Evolutionary conservation across 35 echinoderm and acorn worm species (phyloP).

Genomic region (Nesometra sesokonis): DNA sequence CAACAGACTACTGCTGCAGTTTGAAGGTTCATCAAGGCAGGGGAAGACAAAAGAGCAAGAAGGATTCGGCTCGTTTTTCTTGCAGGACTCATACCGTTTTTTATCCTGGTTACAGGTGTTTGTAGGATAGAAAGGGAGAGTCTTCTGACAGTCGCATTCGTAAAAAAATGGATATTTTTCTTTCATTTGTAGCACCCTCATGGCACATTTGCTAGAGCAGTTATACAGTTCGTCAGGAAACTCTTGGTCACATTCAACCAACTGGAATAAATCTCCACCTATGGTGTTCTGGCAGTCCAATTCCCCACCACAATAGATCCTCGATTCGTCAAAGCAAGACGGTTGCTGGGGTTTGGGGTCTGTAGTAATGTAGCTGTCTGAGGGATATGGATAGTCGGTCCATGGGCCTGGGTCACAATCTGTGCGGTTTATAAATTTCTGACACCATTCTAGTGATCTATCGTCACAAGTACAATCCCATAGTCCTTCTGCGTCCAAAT

Average conservation of each 20-base stretch:
- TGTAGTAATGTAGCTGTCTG: no score
- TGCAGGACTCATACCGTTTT: neutral
- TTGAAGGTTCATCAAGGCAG: neutral
- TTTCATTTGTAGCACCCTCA: neutral
- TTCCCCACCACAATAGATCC: neutral
- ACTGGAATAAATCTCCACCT: neutral
- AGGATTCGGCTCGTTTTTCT: neutral
- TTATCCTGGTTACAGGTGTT: neutral
- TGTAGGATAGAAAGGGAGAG: neutral
- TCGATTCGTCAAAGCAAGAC: neutral
- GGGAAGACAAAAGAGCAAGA: neutral
- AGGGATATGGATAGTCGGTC: neutral
- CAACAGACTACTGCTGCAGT: neutral
- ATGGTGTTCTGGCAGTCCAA: neutral
- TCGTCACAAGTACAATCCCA: neutral
- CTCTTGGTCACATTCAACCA: neutral
- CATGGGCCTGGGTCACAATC: neutral
- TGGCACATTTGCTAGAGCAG: neutral
- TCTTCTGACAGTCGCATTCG: neutral
- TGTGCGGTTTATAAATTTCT: neutral
- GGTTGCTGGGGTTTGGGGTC: no score
- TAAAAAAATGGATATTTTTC: neutral
- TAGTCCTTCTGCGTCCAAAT: neutral
- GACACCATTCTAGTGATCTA: neutral
- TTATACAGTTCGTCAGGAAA: neutral